phyloP scores from a whole-genome alignment of 30 jellyfish, hydroid and myxozoan genomes.

The Morbakka virulenta region DNA sequence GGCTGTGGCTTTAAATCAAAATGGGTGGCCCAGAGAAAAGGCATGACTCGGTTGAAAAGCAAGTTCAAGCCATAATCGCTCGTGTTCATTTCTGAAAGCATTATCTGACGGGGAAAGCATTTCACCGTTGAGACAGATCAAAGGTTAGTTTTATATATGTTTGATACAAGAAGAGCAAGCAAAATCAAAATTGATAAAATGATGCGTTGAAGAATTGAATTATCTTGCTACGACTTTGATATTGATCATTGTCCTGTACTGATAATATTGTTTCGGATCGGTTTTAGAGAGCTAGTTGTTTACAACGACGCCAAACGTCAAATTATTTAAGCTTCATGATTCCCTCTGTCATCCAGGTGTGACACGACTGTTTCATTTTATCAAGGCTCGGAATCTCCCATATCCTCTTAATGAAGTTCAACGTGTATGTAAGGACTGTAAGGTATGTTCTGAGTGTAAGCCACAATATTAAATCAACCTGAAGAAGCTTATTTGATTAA shows the following conservation, averaged over 20 bases:
- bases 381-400: conserved; percentile 1
- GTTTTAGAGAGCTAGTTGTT: background rate
- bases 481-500: no score
- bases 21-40: conserved; percentile 27
- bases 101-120: conserved; percentile 35
- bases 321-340: no score
- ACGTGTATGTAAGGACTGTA: no score
- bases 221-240: no score
- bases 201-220: conserved; percentile 57
- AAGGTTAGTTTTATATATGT: conserved; percentile 50
- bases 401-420: no score
- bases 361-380: conserved; percentile 15
- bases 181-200: conserved; percentile 54
- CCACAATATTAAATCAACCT: no score
- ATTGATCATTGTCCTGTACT: conserved; percentile 20
- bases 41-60: conserved; percentile 22
- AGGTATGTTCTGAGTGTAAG: no score
- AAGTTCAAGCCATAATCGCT: conserved; percentile 48
- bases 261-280: background rate
- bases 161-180: no score
- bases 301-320: background rate
- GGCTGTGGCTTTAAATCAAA: conserved; percentile 44
- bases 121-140: conserved; percentile 54
- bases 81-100: conserved; percentile 64
- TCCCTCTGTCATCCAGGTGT: no score